Conservation (phyloP, 2,797 vertebrate genomes). For the Pristis pectinata region DNA sequence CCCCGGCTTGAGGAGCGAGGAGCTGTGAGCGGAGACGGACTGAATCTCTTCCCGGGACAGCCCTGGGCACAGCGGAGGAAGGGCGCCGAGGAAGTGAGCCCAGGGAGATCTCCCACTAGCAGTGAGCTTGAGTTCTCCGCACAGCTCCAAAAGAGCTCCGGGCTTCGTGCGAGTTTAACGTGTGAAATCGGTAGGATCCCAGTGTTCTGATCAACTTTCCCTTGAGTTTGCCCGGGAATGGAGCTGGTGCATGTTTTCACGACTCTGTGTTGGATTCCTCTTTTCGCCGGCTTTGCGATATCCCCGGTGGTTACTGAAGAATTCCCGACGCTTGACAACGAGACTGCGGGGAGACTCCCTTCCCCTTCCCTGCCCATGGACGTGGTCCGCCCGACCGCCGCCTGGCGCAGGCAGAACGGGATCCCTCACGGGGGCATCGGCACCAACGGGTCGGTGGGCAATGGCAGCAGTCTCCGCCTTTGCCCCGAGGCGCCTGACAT, state of each 20-base stretch:
- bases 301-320: neutral
- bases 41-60: too few species aligned
- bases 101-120: neutral
- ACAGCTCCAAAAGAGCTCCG: neutral
- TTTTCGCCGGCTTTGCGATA: neutral
- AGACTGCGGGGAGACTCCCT: neutral
- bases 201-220: neutral
- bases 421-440: neutral
- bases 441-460: neutral
- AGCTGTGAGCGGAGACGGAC: neutral
- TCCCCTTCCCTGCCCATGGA: neutral
- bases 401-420: neutral
- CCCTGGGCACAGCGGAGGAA: neutral
- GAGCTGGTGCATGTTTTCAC: neutral
- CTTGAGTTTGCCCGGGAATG: neutral
- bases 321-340: neutral
- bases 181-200: neutral
- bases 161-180: neutral
- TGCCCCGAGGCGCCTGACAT: slow-evolving; percentile 66
- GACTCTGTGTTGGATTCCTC: neutral
- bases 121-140: neutral
- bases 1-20: neutral
- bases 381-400: neutral
- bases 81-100: neutral
- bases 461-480: slow-evolving; percentile 26